Evolutionary conservation across 2,113 vertebrate genomes (phyloP).

Genomic region (Gnathonemus echidnorhynchus): DNA sequence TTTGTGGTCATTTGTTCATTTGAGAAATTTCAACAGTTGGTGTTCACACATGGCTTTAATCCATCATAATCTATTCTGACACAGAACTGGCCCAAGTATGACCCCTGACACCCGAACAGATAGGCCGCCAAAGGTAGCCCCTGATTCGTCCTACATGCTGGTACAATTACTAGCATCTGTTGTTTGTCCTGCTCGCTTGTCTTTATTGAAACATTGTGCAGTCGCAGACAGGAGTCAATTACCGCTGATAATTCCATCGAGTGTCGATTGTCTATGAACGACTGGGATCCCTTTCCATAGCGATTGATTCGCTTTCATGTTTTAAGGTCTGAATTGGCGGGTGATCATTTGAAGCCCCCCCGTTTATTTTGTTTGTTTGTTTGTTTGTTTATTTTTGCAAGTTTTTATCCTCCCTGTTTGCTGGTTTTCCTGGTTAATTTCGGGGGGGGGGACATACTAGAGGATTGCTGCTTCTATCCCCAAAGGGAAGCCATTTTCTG

Average conservation of each 20-base stretch:
- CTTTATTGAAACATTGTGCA: constrained; percentile 16
- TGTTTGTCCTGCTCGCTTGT: not conserved
- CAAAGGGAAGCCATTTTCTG: not conserved
- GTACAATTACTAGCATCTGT: constrained; percentile 8
- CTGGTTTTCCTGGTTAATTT: not conserved
- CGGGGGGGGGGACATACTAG: not conserved
- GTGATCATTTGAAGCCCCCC: not conserved
- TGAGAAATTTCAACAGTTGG: constrained; percentile 7
- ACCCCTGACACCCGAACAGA: constrained; percentile 5
- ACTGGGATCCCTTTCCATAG: not conserved
- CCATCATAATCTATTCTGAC: not conserved
- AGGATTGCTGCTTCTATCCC: not conserved
- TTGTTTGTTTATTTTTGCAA: not conserved
- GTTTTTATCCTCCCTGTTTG: not conserved
- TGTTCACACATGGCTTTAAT: not conserved
- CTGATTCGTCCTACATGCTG: not conserved
- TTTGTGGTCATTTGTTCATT: not conserved
- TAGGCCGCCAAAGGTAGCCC: not conserved
- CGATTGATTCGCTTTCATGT: not conserved
- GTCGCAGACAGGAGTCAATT: not conserved
- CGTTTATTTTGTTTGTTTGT: not conserved
- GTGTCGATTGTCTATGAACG: not conserved
- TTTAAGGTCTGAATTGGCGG: not conserved
- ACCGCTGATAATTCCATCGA: constrained; percentile 11
- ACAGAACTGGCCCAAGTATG: not conserved